Conservation (phyloP, 2,888 invertebrate genomes). For the Nemurella pictetii region DNA sequence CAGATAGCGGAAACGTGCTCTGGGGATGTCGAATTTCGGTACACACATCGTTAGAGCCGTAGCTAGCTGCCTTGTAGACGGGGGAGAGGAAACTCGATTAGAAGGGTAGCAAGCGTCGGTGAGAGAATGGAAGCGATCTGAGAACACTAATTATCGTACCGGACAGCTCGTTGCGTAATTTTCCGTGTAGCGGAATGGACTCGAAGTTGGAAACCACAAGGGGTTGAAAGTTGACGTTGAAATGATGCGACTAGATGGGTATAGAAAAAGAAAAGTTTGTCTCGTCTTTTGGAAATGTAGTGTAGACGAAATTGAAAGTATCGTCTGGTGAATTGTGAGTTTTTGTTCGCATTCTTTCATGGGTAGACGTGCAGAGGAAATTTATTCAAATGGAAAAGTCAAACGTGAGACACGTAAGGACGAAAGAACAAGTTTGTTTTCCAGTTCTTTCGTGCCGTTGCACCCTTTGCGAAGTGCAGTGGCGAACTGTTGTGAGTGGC, state of each 20-base stretch:
- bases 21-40: not conserved
- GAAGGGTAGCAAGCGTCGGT: not conserved
- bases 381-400: not conserved
- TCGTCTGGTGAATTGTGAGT: not conserved
- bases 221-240: too few relatives aligned
- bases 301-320: too few relatives aligned
- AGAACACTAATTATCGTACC: not conserved
- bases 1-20: not conserved
- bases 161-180: too few relatives aligned
- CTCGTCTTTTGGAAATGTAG: too few relatives aligned
- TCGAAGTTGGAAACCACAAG: too few relatives aligned
- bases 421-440: not conserved
- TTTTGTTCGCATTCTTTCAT: not conserved
- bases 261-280: too few relatives aligned
- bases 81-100: not conserved
- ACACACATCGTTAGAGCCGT: not conserved
- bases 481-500: not conserved
- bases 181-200: too few relatives aligned
- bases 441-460: not conserved
- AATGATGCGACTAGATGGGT: too few relatives aligned
- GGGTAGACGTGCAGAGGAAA: not conserved
- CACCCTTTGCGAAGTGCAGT: not conserved
- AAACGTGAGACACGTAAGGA: not conserved
- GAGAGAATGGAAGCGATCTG: not conserved
- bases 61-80: too few relatives aligned